Percentiles rank a stretch among this genome's conserved stretches.
phyloP scores from a whole-genome alignment of 2,888 invertebrate species.

The Cremastinae sp. region DNA sequence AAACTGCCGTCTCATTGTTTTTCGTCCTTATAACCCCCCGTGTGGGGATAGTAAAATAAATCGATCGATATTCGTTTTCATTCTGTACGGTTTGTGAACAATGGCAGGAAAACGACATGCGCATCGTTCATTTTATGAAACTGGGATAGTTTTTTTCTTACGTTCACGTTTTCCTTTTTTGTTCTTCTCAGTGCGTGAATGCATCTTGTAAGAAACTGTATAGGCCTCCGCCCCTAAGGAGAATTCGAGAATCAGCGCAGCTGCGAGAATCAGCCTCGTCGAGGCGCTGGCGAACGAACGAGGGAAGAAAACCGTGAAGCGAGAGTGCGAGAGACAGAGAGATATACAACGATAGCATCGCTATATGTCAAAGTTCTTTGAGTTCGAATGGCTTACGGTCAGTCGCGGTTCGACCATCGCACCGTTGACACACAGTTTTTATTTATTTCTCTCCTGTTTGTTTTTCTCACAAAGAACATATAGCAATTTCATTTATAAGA shows the following conservation, averaged over 20 bases:
- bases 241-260: conserved; percentile 55
- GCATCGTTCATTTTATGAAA: no score
- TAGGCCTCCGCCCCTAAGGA: conserved; percentile 55
- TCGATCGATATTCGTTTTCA: no score
- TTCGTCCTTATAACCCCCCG: no score
- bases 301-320: conserved; percentile 31
- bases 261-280: conserved; percentile 40
- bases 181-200: conserved; percentile 1
- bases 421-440: conserved; percentile 52
- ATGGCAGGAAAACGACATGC: no score
- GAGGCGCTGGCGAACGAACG: conserved; percentile 22
- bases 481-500: no score
- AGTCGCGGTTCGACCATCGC: conserved; percentile 69
- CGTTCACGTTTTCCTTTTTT: neutral
- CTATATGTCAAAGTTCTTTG: conserved; percentile 41
- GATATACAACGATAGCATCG: conserved; percentile 23
- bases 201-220: conserved; percentile 21
- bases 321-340: neutral
- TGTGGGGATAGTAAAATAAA: no score
- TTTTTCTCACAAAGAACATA: neutral
- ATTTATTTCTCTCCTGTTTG: conserved; percentile 10
- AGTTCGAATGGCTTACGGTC: conserved; percentile 51
- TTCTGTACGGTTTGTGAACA: no score
- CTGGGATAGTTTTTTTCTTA: neutral
- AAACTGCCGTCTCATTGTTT: no score